Percentiles rank a stretch among this genome's conserved stretches.
phyloP scores from a whole-genome alignment of 2,113 vertebrate genomes.

The Ictalurus punctatus region DNA sequence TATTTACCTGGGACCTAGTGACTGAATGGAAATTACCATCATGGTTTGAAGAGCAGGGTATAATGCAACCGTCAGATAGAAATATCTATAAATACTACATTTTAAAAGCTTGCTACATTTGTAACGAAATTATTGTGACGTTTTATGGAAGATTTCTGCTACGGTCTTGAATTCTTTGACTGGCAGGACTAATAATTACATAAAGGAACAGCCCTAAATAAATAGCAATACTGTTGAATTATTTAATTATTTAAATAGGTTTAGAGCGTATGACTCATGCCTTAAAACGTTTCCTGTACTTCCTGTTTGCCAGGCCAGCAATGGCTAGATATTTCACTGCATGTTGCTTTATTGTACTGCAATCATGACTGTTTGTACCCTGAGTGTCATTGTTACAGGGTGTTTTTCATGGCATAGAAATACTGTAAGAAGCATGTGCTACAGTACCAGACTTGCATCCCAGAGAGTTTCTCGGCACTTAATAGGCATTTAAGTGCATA shows the following conservation, averaged over 20 bases:
- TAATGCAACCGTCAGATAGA: neutral
- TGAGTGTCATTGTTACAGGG: neutral
- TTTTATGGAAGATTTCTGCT: neutral
- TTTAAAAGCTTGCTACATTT: neutral
- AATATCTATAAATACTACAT: neutral
- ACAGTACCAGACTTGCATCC: neutral
- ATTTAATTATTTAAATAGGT: neutral
- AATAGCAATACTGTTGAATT: neutral
- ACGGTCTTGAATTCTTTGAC: neutral
- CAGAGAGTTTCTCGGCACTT: slow-evolving; percentile 28
- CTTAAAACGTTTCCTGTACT: neutral
- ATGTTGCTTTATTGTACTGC: neutral
- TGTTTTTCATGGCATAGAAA: slow-evolving; percentile 22
- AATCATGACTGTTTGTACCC: neutral
- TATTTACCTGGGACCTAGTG: neutral
- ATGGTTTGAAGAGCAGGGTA: neutral
- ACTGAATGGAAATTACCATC: neutral
- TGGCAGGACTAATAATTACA: neutral
- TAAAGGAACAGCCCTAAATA: neutral
- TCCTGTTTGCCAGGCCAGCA: neutral
- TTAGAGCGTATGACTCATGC: neutral
- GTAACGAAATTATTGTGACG: neutral
- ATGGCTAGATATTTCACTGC: neutral
- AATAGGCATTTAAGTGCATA: slow-evolving; percentile 46
- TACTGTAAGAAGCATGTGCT: neutral